These are phyloP conservation scores for Melikaiella ostensackeni DNA, from an alignment of 2,888 invertebrate species.

Conservation along the genomic window DNA sequence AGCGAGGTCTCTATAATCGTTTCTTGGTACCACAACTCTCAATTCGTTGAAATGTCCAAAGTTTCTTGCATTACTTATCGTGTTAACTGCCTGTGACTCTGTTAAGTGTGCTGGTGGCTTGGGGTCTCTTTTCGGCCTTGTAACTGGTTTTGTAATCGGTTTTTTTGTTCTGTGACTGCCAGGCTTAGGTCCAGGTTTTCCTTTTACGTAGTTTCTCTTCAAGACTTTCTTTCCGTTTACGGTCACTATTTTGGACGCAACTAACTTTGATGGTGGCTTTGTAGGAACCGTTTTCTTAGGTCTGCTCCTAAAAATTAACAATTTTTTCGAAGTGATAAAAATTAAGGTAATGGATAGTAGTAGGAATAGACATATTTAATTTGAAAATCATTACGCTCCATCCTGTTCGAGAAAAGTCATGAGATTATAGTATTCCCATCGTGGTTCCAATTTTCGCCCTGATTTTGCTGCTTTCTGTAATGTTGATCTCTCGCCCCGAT, in stretches of 20 bases:
- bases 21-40: slow-evolving; percentile 26
- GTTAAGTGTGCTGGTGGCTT: not conserved
- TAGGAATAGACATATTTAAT: not conserved
- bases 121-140: slow-evolving; percentile 1
- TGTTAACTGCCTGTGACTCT: not conserved
- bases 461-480: not conserved
- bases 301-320: not conserved
- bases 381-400: not conserved
- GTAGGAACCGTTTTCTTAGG: not conserved
- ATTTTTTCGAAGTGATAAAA: not conserved
- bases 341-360: too few relatives aligned
- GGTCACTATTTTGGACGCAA: not conserved
- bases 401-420: slow-evolving; percentile 2
- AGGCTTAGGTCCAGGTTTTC: slow-evolving; percentile 29
- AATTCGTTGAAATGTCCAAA: slow-evolving; percentile 8
- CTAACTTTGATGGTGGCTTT: not conserved
- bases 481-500: not conserved
- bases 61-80: not conserved
- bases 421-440: slow-evolving; percentile 10
- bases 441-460: not conserved
- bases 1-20: slow-evolving; percentile 2
- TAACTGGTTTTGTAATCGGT: not conserved
- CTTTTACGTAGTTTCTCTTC: not conserved
- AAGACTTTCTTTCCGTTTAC: slow-evolving; percentile 10
- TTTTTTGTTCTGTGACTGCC: slow-evolving; percentile 14